Evolutionary conservation across 2,113 vertebrate species (phyloP).

Genomic region (Uropsilus gracilis): DNA sequence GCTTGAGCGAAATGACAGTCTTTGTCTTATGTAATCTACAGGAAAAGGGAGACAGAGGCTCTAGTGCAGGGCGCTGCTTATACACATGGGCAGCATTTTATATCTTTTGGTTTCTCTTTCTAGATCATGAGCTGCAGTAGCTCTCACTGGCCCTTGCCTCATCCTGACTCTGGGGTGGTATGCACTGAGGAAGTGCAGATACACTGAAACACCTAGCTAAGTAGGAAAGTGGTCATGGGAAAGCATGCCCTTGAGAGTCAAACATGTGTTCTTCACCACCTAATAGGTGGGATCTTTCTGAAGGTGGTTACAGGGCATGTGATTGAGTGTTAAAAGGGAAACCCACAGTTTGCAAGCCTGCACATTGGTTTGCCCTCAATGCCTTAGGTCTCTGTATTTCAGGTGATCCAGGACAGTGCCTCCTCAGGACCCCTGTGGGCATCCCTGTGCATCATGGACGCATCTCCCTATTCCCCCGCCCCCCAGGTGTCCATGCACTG

Average conservation of each 20-base stretch:
- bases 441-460: not conserved
- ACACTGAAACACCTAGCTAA: not conserved
- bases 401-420: not conserved
- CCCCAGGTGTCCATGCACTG: too few species aligned
- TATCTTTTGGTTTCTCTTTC: not conserved
- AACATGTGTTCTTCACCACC: not conserved
- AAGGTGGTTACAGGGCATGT: not conserved
- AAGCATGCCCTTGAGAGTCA: not conserved
- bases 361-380: rapidly evolving
- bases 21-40: not conserved
- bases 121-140: not conserved
- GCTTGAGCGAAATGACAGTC: not conserved
- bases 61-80: not conserved
- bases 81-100: not conserved
- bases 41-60: not conserved
- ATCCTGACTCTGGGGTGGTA: not conserved
- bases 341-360: not conserved
- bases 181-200: not conserved
- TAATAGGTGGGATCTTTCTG: not conserved
- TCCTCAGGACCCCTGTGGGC: not conserved
- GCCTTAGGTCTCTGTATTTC: not conserved
- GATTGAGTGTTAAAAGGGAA: not conserved
- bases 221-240: not conserved
- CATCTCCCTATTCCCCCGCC: not conserved
- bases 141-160: not conserved